Evolutionary conservation across 64 coral and sea anemone species (phyloP), one percentile per base, ranked within the genome.

Genomic region (Astreopora myriophthalma): DNA sequence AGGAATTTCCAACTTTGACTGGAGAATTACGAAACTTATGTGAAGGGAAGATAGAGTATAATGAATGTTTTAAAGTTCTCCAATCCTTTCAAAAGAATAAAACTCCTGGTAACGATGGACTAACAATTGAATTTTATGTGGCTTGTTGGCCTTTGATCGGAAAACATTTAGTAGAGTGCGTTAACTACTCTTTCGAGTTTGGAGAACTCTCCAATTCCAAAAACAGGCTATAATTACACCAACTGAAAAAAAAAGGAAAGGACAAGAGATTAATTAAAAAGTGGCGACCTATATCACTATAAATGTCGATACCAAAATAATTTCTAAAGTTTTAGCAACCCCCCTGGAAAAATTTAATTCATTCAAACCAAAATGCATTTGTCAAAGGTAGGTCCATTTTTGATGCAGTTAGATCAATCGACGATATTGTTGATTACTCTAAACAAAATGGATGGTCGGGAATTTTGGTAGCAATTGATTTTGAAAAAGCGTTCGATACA

Each of bases 41-140:
- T 26, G 32, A 85, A 34, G 52, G 57, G 62, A 79, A 38, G 25
- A 5, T 28, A 23, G 28, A 31, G 25, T 24, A 85, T 65, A 36
- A 85, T 60, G 4, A 85, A 34, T 52, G 34, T 34, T 31, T 24
- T 66, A 64, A 61, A 8, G 31, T 72, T 39, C 30, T 88, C 8
- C 27, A 88, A 51, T 67, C 66, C 20, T 73, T 87, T 39, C 25
- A 72, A 46, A 73, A 68, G 16, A 55, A 73, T 28, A 46, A 73
- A 44, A 44, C 40, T 44, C 40, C 40, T 44, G 40, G 40, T 44
- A 44, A 44, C 40, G 40, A 44, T 44, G 85, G 67, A 17, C 29
- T 61, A 52, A 73, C 85, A 51, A 73, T 52, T 8, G 86, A 88
- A 64, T 88, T 75, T 75, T 88, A 88, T 26, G 33, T 35, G 30